Base-by-base conservation (phyloP, 2,888 invertebrate species). In the Ypsolopha scabrella region DNA sequence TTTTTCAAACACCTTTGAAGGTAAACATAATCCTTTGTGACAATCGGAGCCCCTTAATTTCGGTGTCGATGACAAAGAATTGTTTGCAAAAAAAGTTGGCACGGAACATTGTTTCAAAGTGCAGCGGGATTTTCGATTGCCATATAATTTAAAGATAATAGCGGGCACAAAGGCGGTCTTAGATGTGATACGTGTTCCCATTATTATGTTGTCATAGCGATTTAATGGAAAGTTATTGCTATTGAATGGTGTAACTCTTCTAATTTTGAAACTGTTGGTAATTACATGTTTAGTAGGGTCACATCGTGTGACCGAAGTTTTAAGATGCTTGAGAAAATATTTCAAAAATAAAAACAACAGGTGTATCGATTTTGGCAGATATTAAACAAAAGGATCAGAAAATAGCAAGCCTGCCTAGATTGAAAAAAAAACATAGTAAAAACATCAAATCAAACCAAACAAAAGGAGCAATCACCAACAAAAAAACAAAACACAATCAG, bases 1-100 rank as follows among this genome's bases (percentile, higher is more conserved):
- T 85, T 83, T 81, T 80, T 81, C 83, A 86, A 85, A 85, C 82
- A 83, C 78, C 75, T 78, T 64, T 64, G 61, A 68, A 63, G 62
- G 70, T 66, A 72, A 73, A 76, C 63, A 63, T 72, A 76, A 77
- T 72, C 75, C 71, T 76, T 80, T 77, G 80, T 80, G 75, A 76
- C 81, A 76, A 68, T 70, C 63, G 64, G 62, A 64, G 48, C 39
- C 52, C 54, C 61, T 74, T 75, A 78, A 82, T 80, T 80, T 81
- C 57, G 73, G 76, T 80, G 70, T 78, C 77, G 75, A 72, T 85
- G 80, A 85, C 86, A 85, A 83, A 70, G 63, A 60, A 59, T 58
- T 67, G 63, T 64, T 69, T 64, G 63, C 61, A 63, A 68, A 69
- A 69, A 63, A 59, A 51, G 47, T 37, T 46, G 7, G 52, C 54